phyloP scores from a whole-genome alignment of 2,888 invertebrate genomes.

The Platerodrilus igneus region DNA sequence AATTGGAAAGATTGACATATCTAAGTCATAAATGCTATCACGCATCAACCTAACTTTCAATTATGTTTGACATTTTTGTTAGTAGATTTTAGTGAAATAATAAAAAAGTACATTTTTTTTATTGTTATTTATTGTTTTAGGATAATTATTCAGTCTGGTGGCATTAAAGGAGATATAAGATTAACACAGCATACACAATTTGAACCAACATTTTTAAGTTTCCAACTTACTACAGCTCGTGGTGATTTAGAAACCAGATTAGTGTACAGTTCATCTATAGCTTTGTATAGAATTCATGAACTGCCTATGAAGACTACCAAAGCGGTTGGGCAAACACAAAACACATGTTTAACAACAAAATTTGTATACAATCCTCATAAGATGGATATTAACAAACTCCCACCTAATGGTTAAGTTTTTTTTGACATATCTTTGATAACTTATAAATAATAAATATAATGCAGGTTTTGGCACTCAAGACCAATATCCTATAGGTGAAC shows the following conservation, averaged over 20 bases:
- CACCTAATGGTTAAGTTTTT: slow-evolving; percentile 57
- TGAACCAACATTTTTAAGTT: slow-evolving; percentile 76
- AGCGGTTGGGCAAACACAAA: slow-evolving; percentile 46
- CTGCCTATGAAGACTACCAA: slow-evolving; percentile 61
- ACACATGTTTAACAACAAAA: slow-evolving; percentile 66
- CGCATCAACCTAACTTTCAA: too few relatives aligned
- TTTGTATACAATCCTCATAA: slow-evolving; percentile 71
- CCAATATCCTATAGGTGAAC: slow-evolving; percentile 84
- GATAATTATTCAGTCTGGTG: slow-evolving; percentile 67
- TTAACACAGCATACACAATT: slow-evolving; percentile 77
- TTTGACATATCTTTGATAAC: not conserved
- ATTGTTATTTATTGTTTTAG: slow-evolving; percentile 48
- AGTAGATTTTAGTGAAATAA: too few relatives aligned
- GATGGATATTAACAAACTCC: slow-evolving; percentile 53
- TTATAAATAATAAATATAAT: slow-evolving; percentile 1
- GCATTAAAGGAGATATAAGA: slow-evolving; percentile 74
- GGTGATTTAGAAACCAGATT: slow-evolving; percentile 65
- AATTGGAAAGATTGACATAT: too few relatives aligned
- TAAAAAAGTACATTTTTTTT: slow-evolving; percentile 2
- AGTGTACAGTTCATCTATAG: slow-evolving; percentile 68
- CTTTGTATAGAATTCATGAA: slow-evolving; percentile 66
- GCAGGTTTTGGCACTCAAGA: slow-evolving; percentile 77
- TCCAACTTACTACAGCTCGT: slow-evolving; percentile 62
- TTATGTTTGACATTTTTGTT: too few relatives aligned
- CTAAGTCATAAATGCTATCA: too few relatives aligned